These are phyloP conservation scores for Sturnira hondurensis DNA, from an alignment of 2,113 vertebrate species.

Conservation along the genomic window DNA sequence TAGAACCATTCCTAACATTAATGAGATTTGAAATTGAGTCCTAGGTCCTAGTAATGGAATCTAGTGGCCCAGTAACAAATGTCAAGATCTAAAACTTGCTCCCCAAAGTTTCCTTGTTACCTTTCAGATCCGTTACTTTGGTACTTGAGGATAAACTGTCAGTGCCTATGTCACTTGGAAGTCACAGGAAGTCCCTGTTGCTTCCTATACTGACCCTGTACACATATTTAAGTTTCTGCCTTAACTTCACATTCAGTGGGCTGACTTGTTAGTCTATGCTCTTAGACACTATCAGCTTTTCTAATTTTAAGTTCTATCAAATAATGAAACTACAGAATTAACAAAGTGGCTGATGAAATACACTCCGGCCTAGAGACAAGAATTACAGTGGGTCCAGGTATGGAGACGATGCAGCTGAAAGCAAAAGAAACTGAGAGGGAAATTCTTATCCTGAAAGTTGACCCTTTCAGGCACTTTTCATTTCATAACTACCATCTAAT, in stretches of 20 bases:
- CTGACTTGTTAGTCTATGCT: not conserved
- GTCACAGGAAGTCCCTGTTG: not conserved
- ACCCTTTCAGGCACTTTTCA: constrained; percentile 13
- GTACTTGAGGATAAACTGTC: not conserved
- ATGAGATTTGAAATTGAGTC: not conserved
- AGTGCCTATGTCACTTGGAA: not conserved
- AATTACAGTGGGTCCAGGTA: not conserved
- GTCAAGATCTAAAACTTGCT: not conserved
- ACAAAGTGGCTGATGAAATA: not conserved
- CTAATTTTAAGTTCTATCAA: constrained; percentile 15
- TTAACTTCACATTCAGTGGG: not conserved
- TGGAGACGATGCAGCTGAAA: not conserved
- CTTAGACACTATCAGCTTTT: not conserved
- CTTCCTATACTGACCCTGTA: not conserved
- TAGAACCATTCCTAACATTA: not conserved
- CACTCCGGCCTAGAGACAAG: not conserved
- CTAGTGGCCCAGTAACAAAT: not conserved
- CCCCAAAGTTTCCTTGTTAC: not conserved
- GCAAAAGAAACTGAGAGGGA: not conserved
- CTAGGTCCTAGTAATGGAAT: not conserved
- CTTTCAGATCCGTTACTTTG: not conserved
- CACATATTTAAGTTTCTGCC: not conserved
- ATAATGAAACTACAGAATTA: not conserved
- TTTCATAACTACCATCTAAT: constrained; percentile 22
- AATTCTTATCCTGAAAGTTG: constrained; percentile 6